Evolutionary conservation across 2,888 invertebrate genomes (phyloP), one percentile per base, ranked within the genome.

Genomic region (Amphipoea lucens): DNA sequence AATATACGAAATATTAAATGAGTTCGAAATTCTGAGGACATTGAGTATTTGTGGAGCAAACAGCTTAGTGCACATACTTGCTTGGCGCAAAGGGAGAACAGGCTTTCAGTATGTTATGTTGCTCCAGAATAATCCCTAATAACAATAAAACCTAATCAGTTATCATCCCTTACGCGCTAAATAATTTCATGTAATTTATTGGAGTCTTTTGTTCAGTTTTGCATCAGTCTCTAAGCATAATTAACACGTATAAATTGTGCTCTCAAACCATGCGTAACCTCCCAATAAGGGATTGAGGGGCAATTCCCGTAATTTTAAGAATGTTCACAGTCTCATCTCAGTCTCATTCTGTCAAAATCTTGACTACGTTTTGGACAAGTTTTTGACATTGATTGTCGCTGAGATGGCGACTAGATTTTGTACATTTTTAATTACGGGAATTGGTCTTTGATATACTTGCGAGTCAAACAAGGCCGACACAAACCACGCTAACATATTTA

Each of bases 1-100:
- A 65, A 54, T 66, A 84, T 70, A 69, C 69, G 45, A 51, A 60
- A 70, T 60, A 57, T 83, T 14, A 76, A 29, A 71, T 62, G 40
- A 40, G 45, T 71, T 54, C 42, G 54, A 57, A 69, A 78, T 45
- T 67, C 11, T n/a, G 17, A 70, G 29, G 29, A 51, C 9, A 65
- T 29, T 42, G 4, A 14, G 7, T 29, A 29, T 67, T 62, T 66
- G 42, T 12, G 42, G 29, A 11, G 29, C 23, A 11, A 48, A 60
- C 17, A 45, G 12, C 17, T 73, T 42, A 20, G 7, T 17, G 4
- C 20, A 48, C 17, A 11, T 29, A 23, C n/a, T n/a, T n/a, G n/a
- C 45, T 68, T 45, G 45, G 45, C 11, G 29, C 29, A 29, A 69
- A 7, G n/a, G n/a, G n/a, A n/a, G n/a, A n/a, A n/a, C n/a, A n/a